phyloP scores from a whole-genome alignment of 2,113 vertebrate species.

The Leptocoma aspasia region DNA sequence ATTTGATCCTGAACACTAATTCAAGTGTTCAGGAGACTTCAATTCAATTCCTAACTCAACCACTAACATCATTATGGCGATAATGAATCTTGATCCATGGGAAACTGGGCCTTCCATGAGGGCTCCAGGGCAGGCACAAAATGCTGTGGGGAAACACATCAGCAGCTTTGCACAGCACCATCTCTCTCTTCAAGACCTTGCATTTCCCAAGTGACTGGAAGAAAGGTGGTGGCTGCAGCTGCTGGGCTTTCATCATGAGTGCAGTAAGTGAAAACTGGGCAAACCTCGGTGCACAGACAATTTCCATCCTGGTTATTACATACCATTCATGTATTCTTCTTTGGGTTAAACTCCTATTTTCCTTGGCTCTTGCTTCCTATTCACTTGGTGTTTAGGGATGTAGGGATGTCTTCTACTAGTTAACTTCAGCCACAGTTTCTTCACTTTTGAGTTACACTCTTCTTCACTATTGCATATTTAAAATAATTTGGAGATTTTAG shows the following conservation, averaged over 20 bases:
- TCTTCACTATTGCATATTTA: background rate
- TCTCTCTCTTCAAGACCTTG: background rate
- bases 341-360: background rate
- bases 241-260: background rate
- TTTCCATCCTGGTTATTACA: background rate
- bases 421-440: background rate
- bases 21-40: background rate
- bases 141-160: background rate
- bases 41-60: background rate
- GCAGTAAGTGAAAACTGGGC: background rate
- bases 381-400: background rate
- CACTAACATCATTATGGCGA: background rate
- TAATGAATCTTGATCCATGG: background rate
- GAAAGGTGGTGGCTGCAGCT: background rate
- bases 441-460: background rate
- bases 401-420: background rate
- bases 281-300: accelerated
- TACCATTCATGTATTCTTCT: background rate
- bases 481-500: background rate
- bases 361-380: background rate
- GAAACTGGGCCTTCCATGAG: background rate
- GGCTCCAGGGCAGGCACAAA: background rate
- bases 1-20: background rate
- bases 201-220: background rate
- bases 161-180: background rate